Evolutionary conservation across 1,140 invertebrate species (phyloP).

Genomic region (Gerris buenoi): DNA sequence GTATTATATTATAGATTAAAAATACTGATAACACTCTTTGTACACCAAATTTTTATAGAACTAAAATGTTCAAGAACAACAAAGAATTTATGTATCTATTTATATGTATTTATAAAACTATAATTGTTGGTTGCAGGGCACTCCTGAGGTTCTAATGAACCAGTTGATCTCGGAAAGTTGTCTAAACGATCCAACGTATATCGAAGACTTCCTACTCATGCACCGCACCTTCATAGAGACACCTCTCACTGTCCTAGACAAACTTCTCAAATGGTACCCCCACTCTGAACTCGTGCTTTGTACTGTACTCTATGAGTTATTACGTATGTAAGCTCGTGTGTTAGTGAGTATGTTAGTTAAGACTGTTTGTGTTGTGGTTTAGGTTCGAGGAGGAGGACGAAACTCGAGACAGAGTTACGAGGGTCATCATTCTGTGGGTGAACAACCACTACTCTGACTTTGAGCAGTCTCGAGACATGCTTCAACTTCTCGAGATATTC

Average conservation of each 20-base stretch:
- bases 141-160: slow-evolving; percentile 75
- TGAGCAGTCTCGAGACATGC: slow-evolving; percentile 89
- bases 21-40: too few species aligned
- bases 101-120: neutral
- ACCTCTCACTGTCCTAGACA: slow-evolving; percentile 67
- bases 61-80: too few species aligned
- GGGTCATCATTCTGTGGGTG: slow-evolving; percentile 92
- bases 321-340: too few species aligned
- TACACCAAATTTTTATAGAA: too few species aligned
- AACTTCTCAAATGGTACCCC: slow-evolving; percentile 68
- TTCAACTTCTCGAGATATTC: slow-evolving; percentile 90
- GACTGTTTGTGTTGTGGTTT: too few species aligned
- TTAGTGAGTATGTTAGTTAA: too few species aligned
- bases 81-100: too few species aligned
- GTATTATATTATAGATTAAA: too few species aligned
- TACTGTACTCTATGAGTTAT: too few species aligned
- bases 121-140: slow-evolving; percentile 41
- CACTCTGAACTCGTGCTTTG: slow-evolving; percentile 1
- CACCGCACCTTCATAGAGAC: slow-evolving; percentile 87
- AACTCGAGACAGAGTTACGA: slow-evolving; percentile 75
- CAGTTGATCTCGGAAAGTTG: slow-evolving; percentile 91
- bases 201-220: slow-evolving; percentile 96
- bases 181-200: slow-evolving; percentile 85
- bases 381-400: slow-evolving; percentile 56
- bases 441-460: slow-evolving; percentile 99